Evolutionary conservation across 2,797 vertebrate species (phyloP), one percentile per base, ranked within the genome.

Genomic region (Philypnodon macrostomus): DNA sequence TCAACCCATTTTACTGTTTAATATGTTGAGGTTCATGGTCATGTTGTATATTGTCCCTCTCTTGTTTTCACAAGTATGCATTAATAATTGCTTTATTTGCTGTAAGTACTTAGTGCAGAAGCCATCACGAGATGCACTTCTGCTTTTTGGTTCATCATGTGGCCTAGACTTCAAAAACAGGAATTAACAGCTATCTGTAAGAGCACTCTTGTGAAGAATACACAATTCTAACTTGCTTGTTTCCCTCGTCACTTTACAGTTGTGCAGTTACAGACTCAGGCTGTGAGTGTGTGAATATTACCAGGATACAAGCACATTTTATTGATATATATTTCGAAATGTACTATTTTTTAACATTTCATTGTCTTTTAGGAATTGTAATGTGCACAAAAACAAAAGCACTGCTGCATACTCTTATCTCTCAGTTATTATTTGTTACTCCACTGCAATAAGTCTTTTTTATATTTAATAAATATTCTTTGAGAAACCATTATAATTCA

Each of bases 401-500:
- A n/a, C n/a, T n/a, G n/a, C 67, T 82, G 73, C 69, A 64, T 63
- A 36, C 29, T 76, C 38, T 79, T 73, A 73, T 76, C 58, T 50
- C 47, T 53, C 29, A 71, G 70, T 62, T 75, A 74, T 79, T 70
- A 79, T 76, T 72, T 14, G 32, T 79, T 71, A 62, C 59, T 75
- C 81, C 79, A 83, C 73, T 83, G 76, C 63, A 75, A 56, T 75
- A 77, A 19, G 19, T 21, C 71, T 52, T 24, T 62, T 79, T 75
- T 85, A 51, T 79, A 85, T 85, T 88, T 85, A 87, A 89, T 86
- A 85, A 86, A 87, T 45, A 24, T 73, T 81, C 66, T 79, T 51
- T 41, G 23, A 10, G 67, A 82, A 63, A 73, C 39, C 10, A 7
- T n/a, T 41, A 26, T 48, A 2, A 31, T 6, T 60, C 1, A 66